A percentile compares a stretch with the other conserved stretches of the same genome.
Evolutionary conservation across 1,140 invertebrate species (phyloP).

Genomic region (Apis laboriosa): DNA sequence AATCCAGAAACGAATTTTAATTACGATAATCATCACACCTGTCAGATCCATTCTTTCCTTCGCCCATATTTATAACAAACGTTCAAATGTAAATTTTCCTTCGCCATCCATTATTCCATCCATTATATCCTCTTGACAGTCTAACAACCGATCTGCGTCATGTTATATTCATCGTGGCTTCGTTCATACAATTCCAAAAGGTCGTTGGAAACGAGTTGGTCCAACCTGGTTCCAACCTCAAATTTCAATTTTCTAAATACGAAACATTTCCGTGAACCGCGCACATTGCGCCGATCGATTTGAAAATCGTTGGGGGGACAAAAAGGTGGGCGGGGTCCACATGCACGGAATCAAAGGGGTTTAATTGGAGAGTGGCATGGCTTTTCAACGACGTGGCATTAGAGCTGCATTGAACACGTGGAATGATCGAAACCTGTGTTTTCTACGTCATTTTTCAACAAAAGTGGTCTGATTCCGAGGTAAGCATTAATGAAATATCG

Average conservation of each 20-base stretch:
- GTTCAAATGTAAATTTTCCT: background rate
- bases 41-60: too few species aligned
- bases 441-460: background rate
- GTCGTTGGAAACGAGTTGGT: background rate
- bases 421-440: background rate
- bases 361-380: background rate
- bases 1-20: too few species aligned
- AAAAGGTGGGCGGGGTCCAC: background rate
- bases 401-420: too few species aligned
- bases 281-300: background rate
- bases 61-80: background rate
- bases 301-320: background rate
- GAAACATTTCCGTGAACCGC: background rate
- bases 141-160: background rate
- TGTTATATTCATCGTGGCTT: background rate
- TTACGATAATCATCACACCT: background rate
- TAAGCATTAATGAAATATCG: slow-evolving; percentile 9
- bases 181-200: background rate
- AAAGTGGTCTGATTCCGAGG: background rate
- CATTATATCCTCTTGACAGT: background rate
- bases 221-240: background rate
- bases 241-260: background rate
- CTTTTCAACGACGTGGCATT: background rate
- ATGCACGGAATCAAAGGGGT: background rate
- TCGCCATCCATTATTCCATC: too few species aligned